Conservation (phyloP, 2,888 invertebrate genomes). For the Polylopha cassiicola region DNA sequence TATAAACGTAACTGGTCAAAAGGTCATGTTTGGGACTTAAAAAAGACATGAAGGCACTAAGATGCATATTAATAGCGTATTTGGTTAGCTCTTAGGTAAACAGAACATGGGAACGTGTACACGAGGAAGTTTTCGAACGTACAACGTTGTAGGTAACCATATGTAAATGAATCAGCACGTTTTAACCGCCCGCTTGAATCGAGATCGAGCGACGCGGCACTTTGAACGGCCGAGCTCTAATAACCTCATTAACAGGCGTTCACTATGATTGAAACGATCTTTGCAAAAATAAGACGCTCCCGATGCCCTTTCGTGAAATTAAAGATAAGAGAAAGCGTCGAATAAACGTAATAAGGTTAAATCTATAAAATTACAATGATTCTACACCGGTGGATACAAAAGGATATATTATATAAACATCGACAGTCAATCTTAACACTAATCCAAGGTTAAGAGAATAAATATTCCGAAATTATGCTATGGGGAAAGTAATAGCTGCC, state of each 20-base stretch:
- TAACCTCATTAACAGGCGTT: constrained; percentile 62
- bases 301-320: constrained; percentile 46
- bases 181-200: constrained; percentile 57
- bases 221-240: constrained; percentile 59
- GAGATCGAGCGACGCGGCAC: constrained; percentile 72
- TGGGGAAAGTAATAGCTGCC: constrained; percentile 73
- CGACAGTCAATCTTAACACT: constrained; percentile 32
- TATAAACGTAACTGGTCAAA: too few relatives aligned
- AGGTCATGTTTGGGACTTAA: too few relatives aligned
- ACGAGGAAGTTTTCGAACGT: constrained; percentile 30
- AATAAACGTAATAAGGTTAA: constrained; percentile 71
- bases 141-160: constrained; percentile 44
- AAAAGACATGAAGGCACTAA: too few relatives aligned
- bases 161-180: constrained; percentile 76
- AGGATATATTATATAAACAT: constrained; percentile 61
- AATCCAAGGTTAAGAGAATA: constrained; percentile 26
- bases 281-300: constrained; percentile 38
- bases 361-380: constrained; percentile 57
- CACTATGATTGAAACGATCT: constrained; percentile 38
- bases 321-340: constrained; percentile 70
- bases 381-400: constrained; percentile 42
- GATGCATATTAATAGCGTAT: too few relatives aligned
- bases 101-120: constrained; percentile 25
- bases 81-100: too few relatives aligned
- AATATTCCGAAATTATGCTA: constrained; percentile 41